Evolutionary conservation across 2,797 vertebrate genomes (phyloP).

Genomic region (Malacoraja senta): DNA sequence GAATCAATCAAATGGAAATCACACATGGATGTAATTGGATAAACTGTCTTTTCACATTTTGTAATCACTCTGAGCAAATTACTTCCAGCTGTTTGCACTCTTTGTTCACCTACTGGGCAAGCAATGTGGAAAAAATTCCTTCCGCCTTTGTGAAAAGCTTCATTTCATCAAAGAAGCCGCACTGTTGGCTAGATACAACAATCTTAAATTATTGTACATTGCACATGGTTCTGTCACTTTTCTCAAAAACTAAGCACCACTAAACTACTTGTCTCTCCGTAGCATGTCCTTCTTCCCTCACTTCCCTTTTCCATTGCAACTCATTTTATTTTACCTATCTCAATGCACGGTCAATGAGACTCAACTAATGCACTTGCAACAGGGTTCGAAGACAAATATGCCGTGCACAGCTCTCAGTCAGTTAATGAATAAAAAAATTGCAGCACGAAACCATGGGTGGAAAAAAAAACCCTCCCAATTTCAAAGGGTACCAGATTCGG

Average conservation of each 20-base stretch:
- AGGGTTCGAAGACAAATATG: background rate
- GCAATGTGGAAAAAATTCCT: constrained; percentile 21
- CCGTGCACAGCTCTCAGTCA: background rate
- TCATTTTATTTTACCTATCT: background rate
- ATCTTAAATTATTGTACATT: background rate
- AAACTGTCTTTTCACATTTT: constrained; percentile 31
- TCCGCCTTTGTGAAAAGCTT: background rate
- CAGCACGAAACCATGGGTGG: background rate
- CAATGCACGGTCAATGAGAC: background rate
- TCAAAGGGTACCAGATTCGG: background rate
- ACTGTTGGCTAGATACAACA: background rate
- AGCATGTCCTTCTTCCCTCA: no score
- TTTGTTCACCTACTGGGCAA: constrained; percentile 2
- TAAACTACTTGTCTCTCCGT: background rate
- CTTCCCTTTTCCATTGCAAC: background rate
- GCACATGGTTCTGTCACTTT: background rate
- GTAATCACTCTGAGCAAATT: constrained; percentile 25
- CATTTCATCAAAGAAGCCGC: background rate
- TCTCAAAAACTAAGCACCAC: background rate
- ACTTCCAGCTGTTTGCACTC: constrained; percentile 15
- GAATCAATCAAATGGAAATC: constrained; percentile 24
- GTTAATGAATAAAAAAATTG: background rate
- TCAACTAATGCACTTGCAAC: background rate
- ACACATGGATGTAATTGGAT: constrained; percentile 25
- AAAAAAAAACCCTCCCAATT: background rate